A percentile compares a stretch with the other conserved stretches of the same genome.
These are phyloP conservation scores for Pachyramphus minor DNA, from an alignment of 2,113 vertebrate species.

Conservation along the genomic window DNA sequence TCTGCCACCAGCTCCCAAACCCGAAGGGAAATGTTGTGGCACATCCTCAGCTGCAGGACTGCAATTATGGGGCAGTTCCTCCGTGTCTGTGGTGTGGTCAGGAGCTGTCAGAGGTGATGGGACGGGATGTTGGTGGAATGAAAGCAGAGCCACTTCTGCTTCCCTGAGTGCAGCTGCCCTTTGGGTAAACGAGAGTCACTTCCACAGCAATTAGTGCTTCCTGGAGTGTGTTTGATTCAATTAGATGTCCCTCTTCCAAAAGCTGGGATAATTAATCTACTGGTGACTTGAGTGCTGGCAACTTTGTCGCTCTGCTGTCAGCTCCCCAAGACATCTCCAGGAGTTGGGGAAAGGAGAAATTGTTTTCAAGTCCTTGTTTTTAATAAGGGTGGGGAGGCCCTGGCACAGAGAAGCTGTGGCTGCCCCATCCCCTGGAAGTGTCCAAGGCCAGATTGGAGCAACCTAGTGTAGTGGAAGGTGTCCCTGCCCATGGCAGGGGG, in stretches of 20 bases:
- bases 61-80: not conserved
- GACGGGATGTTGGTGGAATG: not conserved
- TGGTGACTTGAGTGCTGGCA: not conserved
- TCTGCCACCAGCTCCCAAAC: not conserved
- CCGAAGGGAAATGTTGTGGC: not conserved
- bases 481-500: not conserved
- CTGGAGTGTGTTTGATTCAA: not conserved
- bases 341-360: not conserved
- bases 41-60: not conserved
- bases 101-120: not conserved
- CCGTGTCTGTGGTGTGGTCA: rapidly evolving
- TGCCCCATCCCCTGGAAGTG: not conserved
- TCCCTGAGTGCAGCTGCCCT: not conserved
- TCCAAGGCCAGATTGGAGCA: not conserved
- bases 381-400: not conserved
- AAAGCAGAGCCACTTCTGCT: not conserved
- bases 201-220: not conserved
- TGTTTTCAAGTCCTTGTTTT: not conserved
- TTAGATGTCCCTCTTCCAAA: not conserved
- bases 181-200: not conserved
- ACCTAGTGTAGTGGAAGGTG: not conserved
- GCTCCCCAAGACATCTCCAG: not conserved
- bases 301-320: not conserved
- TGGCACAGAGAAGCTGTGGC: not conserved
- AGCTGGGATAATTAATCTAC: not conserved